These are phyloP conservation scores for Lordiphosa fenestrarum DNA, from an alignment of 2,888 invertebrate genomes.

Conservation along the genomic window DNA sequence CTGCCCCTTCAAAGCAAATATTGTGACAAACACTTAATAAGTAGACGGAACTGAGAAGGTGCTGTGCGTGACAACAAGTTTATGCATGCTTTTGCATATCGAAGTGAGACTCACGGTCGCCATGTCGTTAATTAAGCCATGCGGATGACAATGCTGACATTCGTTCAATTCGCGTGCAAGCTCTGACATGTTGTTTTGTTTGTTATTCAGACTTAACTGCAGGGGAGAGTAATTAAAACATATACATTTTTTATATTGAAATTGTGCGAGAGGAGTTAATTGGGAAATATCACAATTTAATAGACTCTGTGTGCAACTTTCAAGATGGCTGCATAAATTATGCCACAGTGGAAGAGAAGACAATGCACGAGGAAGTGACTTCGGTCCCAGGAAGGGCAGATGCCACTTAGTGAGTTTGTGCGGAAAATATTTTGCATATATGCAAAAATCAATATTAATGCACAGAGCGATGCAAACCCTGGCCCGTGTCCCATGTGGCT, in stretches of 20 bases:
- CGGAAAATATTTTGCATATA: slow-evolving; percentile 10
- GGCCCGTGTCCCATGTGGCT: slow-evolving; percentile 1
- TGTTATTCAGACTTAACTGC: background rate
- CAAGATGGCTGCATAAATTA: background rate
- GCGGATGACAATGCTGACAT: background rate
- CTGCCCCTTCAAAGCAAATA: slow-evolving; percentile 65
- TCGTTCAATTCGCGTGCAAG: background rate
- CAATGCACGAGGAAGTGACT: background rate
- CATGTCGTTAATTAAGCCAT: no score
- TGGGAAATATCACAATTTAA: no score
- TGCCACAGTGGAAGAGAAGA: background rate
- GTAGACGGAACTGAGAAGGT: slow-evolving; percentile 36
- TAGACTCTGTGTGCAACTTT: no score
- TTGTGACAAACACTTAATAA: slow-evolving; percentile 63
- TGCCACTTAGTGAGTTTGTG: slow-evolving; percentile 3
- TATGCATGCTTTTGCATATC: slow-evolving; percentile 2
- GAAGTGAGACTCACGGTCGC: background rate
- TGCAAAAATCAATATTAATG: slow-evolving; percentile 34
- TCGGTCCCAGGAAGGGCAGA: background rate
- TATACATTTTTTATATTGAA: no score
- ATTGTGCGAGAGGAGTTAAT: no score
- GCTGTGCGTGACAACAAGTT: slow-evolving; percentile 21
- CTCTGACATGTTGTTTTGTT: no score
- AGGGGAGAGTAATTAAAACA: no score
- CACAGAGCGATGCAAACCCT: slow-evolving; percentile 20